phyloP scores from a whole-genome alignment of 2,797 vertebrate genomes.

The Catamblyrhynchus diadema region DNA sequence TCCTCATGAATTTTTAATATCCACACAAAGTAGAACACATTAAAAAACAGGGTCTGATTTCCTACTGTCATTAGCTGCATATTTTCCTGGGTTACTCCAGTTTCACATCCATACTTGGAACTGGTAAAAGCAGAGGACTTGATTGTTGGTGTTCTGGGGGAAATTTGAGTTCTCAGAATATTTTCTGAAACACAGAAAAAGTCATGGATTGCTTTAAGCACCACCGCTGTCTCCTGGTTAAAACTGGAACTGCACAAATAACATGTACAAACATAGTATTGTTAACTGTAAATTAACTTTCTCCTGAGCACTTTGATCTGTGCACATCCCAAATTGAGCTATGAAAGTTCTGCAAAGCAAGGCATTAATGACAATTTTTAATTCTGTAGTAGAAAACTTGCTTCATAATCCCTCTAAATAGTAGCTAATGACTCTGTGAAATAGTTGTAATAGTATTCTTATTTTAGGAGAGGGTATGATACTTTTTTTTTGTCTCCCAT shows the following conservation, averaged over 20 bases:
- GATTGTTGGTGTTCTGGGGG: not conserved
- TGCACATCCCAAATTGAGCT: not conserved
- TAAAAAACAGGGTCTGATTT: not conserved
- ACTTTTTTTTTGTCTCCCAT: not conserved
- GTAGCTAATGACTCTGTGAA: not conserved
- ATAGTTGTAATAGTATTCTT: not conserved
- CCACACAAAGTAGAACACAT: not conserved
- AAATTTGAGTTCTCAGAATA: not conserved
- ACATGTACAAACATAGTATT: not conserved
- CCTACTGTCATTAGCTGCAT: not conserved
- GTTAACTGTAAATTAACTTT: not conserved
- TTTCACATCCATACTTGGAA: not conserved
- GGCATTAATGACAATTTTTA: not conserved
- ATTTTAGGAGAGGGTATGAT: not conserved
- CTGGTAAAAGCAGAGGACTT: not conserved
- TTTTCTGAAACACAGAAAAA: not conserved
- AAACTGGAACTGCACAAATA: not conserved
- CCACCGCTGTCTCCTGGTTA: not conserved
- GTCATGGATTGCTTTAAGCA: not conserved
- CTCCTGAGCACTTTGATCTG: not conserved
- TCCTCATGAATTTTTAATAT: not conserved
- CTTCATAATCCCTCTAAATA: not conserved
- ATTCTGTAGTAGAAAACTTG: not conserved
- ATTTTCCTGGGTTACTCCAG: not conserved
- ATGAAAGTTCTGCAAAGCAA: not conserved